A percentile compares a stretch with the other conserved stretches of the same genome.
These are phyloP conservation scores for Archips xylosteana DNA, from an alignment of 2,888 invertebrate genomes.

Conservation along the genomic window DNA sequence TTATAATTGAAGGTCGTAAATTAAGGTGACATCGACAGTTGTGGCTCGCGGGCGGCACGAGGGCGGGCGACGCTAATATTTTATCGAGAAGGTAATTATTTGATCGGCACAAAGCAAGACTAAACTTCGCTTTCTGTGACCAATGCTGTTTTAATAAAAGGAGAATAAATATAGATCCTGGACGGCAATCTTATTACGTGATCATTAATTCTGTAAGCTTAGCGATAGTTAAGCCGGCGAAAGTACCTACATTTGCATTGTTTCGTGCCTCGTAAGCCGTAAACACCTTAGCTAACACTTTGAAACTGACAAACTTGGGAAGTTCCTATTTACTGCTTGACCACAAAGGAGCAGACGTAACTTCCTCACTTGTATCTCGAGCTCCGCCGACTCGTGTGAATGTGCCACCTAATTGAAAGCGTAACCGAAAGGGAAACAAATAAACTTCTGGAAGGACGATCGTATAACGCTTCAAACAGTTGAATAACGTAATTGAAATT, in stretches of 20 bases:
- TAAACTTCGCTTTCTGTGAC: conserved; percentile 57
- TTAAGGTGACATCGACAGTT: conserved; percentile 86
- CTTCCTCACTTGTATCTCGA: conserved; percentile 35
- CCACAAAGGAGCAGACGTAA: conserved; percentile 27
- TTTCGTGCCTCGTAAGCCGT: conserved; percentile 6
- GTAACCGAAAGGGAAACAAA: conserved; percentile 10
- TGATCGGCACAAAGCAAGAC: conserved; percentile 72
- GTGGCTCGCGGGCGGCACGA: conserved; percentile 68
- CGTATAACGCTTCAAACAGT: conserved; percentile 15
- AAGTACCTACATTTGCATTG: conserved; percentile 23
- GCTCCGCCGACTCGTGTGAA: background rate
- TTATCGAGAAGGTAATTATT: conserved; percentile 83
- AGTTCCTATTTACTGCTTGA: conserved; percentile 29
- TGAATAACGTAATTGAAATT: conserved; percentile 21
- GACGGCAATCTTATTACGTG: conserved; percentile 31
- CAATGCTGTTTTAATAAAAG: conserved; percentile 1
- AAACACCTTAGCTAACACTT: conserved; percentile 42
- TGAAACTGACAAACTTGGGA: conserved; percentile 36
- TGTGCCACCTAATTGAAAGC: conserved; percentile 18
- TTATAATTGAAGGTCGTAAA: conserved; percentile 86
- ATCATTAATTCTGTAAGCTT: conserved; percentile 14
- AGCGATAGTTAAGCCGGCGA: conserved; percentile 7
- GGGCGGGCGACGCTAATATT: conserved; percentile 77
- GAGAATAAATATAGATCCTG: background rate
- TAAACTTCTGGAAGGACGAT: conserved; percentile 22